Base-by-base conservation (phyloP, 2,113 vertebrate genomes). In the Chelonoidis abingdonii region DNA sequence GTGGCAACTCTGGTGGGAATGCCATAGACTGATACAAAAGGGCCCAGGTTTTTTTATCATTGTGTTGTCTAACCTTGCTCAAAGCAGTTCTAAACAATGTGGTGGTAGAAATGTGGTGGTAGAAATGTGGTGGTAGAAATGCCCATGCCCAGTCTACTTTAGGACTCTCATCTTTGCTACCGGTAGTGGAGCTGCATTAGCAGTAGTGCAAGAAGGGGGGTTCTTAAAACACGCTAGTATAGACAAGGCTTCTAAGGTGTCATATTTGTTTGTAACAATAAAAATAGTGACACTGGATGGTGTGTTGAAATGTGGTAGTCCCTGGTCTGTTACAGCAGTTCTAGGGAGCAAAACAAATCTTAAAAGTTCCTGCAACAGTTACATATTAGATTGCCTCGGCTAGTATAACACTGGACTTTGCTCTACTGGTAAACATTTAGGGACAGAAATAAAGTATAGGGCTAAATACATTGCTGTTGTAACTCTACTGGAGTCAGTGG, bases 311-410 rank as follows among this genome's bases (percentile, higher is more conserved):
- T 80, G 44, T 50, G 44, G 44, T 80, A 44, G 53, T 93, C 83
- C 35, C 14, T 65, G 92, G 13, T n/a, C 25, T 78, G 50, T 49
- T 83, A 75, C 72, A 90, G 52, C 13, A 83, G 13, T 86, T 88
- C 35, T 35, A 44, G 78, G 47, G 54, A 80, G 25, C 52, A 80
- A 90, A 84, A 35, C 1, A 17, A 84, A 69, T 47, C 38, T 75
- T 49, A 81, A 47, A 80, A 35, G 50, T 6, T 80, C 86, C 87
- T 38, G 17, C 54, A 92, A 29, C 1, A 47, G 6, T 38, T 93
- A 50, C 65, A 88, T 83, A 80, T 57, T 89, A 49, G 35, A 85
- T 88, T 91, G 94, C 24, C 79, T 65, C 49, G 93, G 44, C n/a
- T 57, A 75, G 19, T 2, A 4, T 65, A 80, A 29, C 9, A 92